Base-by-base conservation (phyloP, 2,797 vertebrate genomes). In the Morelia viridis region DNA sequence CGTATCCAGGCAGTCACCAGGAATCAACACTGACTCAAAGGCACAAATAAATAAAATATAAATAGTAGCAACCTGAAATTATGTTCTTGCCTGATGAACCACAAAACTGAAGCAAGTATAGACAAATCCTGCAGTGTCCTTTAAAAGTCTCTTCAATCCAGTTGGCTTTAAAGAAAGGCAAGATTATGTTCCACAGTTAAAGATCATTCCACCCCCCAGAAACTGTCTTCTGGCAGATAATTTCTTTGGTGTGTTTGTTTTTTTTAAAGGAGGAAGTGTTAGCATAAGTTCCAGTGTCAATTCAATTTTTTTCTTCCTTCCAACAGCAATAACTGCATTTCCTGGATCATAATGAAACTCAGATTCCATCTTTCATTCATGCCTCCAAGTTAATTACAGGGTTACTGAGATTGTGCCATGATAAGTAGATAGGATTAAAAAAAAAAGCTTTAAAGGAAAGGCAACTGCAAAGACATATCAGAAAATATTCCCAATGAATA, bases 281-380 rank as follows among this genome's bases (percentile, higher is more conserved):
- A 53, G 53, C 88, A 83, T 91, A 0, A 68, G 41, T 6, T 80
- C 83, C 91, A 57, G 50, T 94, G 86, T 89, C 90, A 92, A 0
- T 0, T 11, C 0, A 71, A 90, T 1, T 61, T 35, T 80, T 46
- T 28, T 5, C 19, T 28, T 10, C 56, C 28, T 12, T 2, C 22
- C 60, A 87, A 84, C 93, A 94, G 83, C 88, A 95, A n/a, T 90
- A 87, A 85, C 85, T 90, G 53, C 13, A 2, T 35, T 12, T 31
- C 9, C 0, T 0, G 24, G 85, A n/a, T 90, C 93, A 90, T 92
- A 90, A 93, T 83, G 71, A 60, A 90, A 93, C 15, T 22, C 88
- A 71, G 91, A 89, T 80, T 84, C 68, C 53, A 76, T 80, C 85
- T 50, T 86, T 68, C 9, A 64, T 53, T 62, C 35, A 22, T 41